Percentiles rank a stretch among this genome's conserved stretches.
phyloP scores from a whole-genome alignment of 2,888 invertebrate genomes.

The Oscheius sp. region DNA sequence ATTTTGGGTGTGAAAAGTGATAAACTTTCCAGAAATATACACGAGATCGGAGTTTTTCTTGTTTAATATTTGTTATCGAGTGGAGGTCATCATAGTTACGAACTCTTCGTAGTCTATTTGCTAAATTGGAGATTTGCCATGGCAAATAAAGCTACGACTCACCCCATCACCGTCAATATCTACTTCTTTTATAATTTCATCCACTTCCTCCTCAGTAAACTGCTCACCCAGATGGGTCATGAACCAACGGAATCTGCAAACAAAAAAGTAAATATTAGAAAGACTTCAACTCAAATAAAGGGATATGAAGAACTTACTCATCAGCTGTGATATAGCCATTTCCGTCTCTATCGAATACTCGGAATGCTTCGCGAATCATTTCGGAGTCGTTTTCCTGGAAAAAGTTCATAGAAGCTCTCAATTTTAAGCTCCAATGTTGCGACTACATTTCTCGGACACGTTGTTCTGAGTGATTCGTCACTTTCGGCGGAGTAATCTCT shows the following conservation, averaged over 20 bases:
- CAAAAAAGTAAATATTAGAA: not conserved
- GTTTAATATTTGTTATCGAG: too few species aligned
- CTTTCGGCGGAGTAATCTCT: constrained; percentile 20
- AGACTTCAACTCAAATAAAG: not conserved
- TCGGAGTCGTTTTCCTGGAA: constrained; percentile 69
- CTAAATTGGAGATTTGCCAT: too few species aligned
- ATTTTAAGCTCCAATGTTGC: too few species aligned
- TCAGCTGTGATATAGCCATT: constrained; percentile 69
- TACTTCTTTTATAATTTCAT: constrained; percentile 70
- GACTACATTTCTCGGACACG: not conserved
- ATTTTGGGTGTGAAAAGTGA: too few species aligned
- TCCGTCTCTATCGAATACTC: constrained; percentile 70
- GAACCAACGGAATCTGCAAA: constrained; percentile 70
- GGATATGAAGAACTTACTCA: not conserved
- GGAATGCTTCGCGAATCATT: constrained; percentile 70
- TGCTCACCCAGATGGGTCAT: constrained; percentile 71
- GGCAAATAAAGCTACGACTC: constrained; percentile 53
- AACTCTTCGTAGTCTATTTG: too few species aligned
- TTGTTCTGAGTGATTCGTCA: constrained; percentile 15
- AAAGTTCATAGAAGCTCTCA: too few species aligned
- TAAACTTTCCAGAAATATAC: too few species aligned
- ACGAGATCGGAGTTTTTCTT: too few species aligned
- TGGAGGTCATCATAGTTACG: too few species aligned
- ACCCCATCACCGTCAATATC: constrained; percentile 71
- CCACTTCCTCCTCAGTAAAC: constrained; percentile 70